These are phyloP conservation scores for Drosophila greeni DNA, from an alignment of 2,888 invertebrate genomes.

Conservation along the genomic window DNA sequence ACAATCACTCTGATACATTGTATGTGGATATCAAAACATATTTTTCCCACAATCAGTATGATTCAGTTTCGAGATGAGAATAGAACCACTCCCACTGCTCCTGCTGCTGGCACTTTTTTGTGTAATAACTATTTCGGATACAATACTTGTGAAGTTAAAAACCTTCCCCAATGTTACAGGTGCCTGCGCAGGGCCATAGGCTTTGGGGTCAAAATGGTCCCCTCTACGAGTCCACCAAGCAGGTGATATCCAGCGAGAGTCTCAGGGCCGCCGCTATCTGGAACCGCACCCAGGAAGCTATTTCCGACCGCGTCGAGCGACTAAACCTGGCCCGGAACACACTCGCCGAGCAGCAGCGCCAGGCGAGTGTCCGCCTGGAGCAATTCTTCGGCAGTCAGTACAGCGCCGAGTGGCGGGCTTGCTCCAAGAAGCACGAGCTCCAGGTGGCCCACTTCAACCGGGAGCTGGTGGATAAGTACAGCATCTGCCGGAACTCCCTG, in stretches of 20 bases:
- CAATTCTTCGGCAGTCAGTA: conserved; percentile 21
- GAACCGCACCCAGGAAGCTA: conserved; percentile 44
- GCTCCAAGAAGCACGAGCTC: conserved; percentile 50
- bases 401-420: conserved; percentile 26
- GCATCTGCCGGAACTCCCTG: conserved; percentile 39
- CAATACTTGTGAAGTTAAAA: background rate
- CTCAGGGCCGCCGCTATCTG: conserved; percentile 35
- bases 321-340: conserved; percentile 23
- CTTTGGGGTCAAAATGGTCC: conserved; percentile 47
- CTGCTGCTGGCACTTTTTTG: conserved; percentile 18
- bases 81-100: conserved; percentile 8
- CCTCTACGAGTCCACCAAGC: conserved; percentile 52
- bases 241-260: conserved; percentile 43
- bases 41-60: background rate
- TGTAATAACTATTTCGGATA: conserved; percentile 6
- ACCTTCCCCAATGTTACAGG: background rate
- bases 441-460: conserved; percentile 54
- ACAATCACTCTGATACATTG: background rate
- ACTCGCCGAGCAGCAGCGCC: conserved; percentile 26
- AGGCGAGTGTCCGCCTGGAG: conserved; percentile 36
- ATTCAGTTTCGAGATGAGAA: conserved; percentile 35
- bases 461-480: conserved; percentile 42
- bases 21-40: background rate
- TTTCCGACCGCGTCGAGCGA: conserved; percentile 13
- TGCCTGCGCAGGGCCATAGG: conserved; percentile 1